Conservation (phyloP, 1,140 invertebrate genomes). For the Leptoteleia sp. region DNA sequence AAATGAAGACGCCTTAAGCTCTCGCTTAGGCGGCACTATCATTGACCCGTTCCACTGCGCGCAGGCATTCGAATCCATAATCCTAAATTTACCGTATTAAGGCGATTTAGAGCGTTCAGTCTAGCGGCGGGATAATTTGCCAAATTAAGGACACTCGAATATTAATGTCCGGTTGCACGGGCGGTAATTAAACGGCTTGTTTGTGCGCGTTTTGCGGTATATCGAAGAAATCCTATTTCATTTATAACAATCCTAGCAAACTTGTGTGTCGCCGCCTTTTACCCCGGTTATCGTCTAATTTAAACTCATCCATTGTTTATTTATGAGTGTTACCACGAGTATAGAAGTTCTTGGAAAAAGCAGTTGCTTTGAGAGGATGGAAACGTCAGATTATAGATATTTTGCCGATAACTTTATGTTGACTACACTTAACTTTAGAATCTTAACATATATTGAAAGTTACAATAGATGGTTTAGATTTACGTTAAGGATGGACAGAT, state of each 20-base stretch:
- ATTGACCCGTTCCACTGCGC: conserved; percentile 48
- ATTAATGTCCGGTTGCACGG: conserved; percentile 62
- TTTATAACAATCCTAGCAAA: conserved; percentile 5
- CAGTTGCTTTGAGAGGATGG: no score
- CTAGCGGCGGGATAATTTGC: conserved; percentile 60
- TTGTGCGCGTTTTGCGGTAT: conserved; percentile 31
- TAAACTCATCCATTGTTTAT: no score
- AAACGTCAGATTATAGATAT: no score
- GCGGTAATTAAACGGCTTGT: conserved; percentile 52
- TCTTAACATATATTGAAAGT: no score
- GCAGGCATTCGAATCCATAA: conserved; percentile 59
- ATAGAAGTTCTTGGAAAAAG: no score
- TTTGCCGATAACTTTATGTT: no score
- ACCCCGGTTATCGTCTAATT: no score
- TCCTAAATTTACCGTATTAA: conserved; percentile 64
- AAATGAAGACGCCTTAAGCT: conserved; percentile 60
- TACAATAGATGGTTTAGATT: no score
- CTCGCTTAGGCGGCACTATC: conserved; percentile 38
- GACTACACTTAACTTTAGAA: no score
- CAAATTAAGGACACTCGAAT: conserved; percentile 67
- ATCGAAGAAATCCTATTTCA: conserved; percentile 21
- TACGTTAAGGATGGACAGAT: no score
- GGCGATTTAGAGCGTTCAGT: conserved; percentile 59
- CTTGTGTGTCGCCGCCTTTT: neutral
- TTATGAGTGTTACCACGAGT: no score